Evolutionary conservation across 2,113 vertebrate species (phyloP).

Genomic region (Rhabdomys dilectus): DNA sequence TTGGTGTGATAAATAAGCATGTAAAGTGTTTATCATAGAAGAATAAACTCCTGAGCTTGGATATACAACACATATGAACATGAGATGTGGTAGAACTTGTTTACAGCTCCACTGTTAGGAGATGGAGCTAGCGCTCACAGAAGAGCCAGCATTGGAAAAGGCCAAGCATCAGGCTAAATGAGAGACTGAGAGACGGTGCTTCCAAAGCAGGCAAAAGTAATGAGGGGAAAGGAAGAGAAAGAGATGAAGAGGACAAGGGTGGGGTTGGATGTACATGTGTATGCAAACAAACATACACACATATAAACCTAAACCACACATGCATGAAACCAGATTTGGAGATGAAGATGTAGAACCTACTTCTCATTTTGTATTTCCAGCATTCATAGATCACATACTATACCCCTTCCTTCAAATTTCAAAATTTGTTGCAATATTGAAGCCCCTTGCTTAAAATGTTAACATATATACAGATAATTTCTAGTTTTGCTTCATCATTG

Average conservation of each 20-base stretch:
- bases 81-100: too few species aligned
- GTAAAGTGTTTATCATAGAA: background rate
- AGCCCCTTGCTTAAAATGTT: background rate
- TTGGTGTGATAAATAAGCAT: background rate
- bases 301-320: background rate
- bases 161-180: background rate
- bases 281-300: background rate
- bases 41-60: background rate
- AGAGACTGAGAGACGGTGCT: background rate
- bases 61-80: background rate
- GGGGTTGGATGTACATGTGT: rapidly evolving
- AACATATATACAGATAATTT: background rate
- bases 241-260: too few species aligned
- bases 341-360: background rate
- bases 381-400: background rate
- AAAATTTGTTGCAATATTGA: background rate
- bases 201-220: background rate
- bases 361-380: background rate
- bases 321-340: too few species aligned
- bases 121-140: too few species aligned
- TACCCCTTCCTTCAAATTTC: background rate
- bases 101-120: too few species aligned
- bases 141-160: too few species aligned
- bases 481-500: background rate
- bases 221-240: background rate